phyloP scores from a whole-genome alignment of 2,888 invertebrate species.

The Drosophila nigritarsus region DNA sequence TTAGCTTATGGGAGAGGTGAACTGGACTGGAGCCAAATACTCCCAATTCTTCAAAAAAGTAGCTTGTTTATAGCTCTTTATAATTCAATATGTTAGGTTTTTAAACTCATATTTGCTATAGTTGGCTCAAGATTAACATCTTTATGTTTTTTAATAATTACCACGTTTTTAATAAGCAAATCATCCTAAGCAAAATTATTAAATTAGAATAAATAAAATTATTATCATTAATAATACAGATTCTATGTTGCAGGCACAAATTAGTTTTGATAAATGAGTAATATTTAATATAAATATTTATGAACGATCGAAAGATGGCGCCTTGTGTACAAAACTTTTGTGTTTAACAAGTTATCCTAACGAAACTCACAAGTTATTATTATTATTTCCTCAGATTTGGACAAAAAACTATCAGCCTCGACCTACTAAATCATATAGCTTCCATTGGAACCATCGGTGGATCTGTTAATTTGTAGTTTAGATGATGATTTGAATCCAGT shows the following conservation, averaged over 20 bases:
- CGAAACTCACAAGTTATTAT: background rate
- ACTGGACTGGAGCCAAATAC: background rate
- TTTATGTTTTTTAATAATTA: background rate
- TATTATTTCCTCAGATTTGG: background rate
- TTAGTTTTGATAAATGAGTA: background rate
- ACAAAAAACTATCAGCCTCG: background rate
- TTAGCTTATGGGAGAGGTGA: background rate
- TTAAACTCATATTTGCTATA: no score
- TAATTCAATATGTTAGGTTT: background rate
- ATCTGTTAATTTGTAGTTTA: background rate
- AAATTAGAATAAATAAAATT: background rate
- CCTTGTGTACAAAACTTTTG: background rate
- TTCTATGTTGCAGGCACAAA: background rate
- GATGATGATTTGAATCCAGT: background rate
- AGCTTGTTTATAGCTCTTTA: background rate
- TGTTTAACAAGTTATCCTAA: background rate
- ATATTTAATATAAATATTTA: background rate
- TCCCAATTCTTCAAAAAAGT: background rate
- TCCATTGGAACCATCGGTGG: background rate
- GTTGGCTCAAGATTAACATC: background rate
- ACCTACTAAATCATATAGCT: background rate
- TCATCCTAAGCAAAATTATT: no score
- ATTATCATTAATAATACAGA: background rate
- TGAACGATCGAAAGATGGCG: background rate
- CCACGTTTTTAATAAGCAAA: background rate